Base-by-base conservation (phyloP, 1,140 invertebrate species). In the Bactericera cockerelli region DNA sequence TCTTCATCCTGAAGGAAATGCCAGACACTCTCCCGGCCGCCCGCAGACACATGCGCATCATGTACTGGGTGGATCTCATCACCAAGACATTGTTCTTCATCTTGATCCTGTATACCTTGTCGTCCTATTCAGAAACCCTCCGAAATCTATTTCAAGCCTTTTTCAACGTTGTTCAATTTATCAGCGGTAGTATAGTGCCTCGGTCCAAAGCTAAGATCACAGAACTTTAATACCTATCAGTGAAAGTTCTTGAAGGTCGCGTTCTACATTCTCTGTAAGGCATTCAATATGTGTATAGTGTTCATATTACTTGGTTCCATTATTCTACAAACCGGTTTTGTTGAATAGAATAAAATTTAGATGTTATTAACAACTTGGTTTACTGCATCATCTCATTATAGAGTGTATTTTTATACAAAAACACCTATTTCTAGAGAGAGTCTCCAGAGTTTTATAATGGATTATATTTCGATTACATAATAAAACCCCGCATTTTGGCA, bases 21-120 rank as follows among this genome's bases (percentile, higher is more conserved):
- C 86, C 87, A 36, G 83, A 86, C 49, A 88, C 86, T 1, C 69
- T 94, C 25, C 88, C 89, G 13, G 82, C 84, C 11, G 87, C 86
- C 16, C 77, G 79, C 59, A 75, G 84, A 38, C 86, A 89, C 66
- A 83, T 89, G 79, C 62, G 60, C 61, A 66, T 86, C 84, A 81
- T 82, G 80, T 82, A 77, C 67, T 79, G 71, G 70, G 73, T 79
- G 11, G 77, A 79, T 53, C 60, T 75, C 0, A 33, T 77, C 0
- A 70, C 75, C 3, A 76, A 76, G 60, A 68, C 73, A 11, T 39
- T 75, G 1, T 74, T 77, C 55, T 73, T 69, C 22, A 62, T 65
- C 0, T 61, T 77, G 1, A 2, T 77, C 0, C 64, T 77, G 8
- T 77, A 49, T 16, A 19, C 22, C 4, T 49, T 49, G n/a, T 49